Conservation (phyloP, 2,797 vertebrate genomes). For the Periparus ater region DNA sequence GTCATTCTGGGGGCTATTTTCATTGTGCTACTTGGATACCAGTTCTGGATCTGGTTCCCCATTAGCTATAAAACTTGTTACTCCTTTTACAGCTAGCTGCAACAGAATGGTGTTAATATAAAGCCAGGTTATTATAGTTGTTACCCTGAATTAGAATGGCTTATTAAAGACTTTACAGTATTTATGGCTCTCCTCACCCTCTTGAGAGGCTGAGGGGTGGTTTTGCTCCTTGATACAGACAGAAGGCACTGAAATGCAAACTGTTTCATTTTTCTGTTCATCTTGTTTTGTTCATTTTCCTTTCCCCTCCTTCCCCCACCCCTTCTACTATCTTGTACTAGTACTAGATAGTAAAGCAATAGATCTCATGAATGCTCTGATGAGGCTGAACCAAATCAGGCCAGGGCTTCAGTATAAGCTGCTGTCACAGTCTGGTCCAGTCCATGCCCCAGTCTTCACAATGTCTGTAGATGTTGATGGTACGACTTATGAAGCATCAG, state of each 20-base stretch:
- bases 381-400: constrained; percentile 98
- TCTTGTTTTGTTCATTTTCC: constrained; percentile 40
- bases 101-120: background rate
- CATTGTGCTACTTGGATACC: background rate
- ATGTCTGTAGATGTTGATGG: constrained; percentile 99
- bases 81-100: background rate
- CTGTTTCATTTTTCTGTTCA: constrained; percentile 30
- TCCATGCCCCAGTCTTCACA: constrained; percentile 98
- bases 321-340: constrained; percentile 70
- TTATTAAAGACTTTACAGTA: background rate
- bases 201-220: background rate
- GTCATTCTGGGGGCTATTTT: background rate
- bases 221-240: background rate
- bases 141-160: background rate
- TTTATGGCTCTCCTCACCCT: background rate
- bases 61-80: background rate
- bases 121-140: background rate
- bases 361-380: constrained; percentile 98
- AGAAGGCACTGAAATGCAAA: constrained; percentile 42
- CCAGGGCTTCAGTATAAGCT: constrained; percentile 98
- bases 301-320: background rate
- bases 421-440: constrained; percentile 97
- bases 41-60: background rate
- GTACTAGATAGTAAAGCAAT: constrained; percentile 99
- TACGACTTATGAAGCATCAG: constrained; percentile 93